phyloP scores from a whole-genome alignment of 2,888 invertebrate genomes.

The Phaonia tiefii region DNA sequence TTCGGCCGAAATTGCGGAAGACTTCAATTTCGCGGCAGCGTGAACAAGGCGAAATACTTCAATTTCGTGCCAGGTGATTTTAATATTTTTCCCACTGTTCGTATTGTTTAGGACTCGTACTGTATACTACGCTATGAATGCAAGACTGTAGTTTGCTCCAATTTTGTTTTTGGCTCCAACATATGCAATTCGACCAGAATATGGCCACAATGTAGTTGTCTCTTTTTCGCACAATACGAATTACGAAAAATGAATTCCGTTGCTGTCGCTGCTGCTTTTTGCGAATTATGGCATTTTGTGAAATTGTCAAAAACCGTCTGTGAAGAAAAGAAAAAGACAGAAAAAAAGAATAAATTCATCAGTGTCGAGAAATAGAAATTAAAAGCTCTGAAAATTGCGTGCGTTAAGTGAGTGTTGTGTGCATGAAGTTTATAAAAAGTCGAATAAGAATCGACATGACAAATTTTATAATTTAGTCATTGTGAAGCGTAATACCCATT shows the following conservation, averaged over 20 bases:
- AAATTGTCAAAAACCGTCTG: constrained; percentile 54
- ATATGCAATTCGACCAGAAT: too few relatives aligned
- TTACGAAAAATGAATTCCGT: not conserved
- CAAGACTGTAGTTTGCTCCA: too few relatives aligned
- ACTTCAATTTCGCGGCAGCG: too few relatives aligned
- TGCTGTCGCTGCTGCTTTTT: not conserved
- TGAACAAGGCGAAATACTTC: too few relatives aligned
- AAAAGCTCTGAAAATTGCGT: constrained; percentile 34
- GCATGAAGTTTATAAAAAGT: constrained; percentile 32
- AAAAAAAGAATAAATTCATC: too few relatives aligned
- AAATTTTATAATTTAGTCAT: constrained; percentile 41
- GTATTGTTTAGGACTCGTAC: too few relatives aligned
- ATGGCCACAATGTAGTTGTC: not conserved
- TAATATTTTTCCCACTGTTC: too few relatives aligned
- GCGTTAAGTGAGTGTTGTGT: constrained; percentile 40
- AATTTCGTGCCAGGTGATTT: too few relatives aligned
- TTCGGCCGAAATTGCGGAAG: too few relatives aligned
- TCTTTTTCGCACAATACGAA: not conserved
- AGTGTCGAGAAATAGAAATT: not conserved
- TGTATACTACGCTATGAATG: too few relatives aligned
- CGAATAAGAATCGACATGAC: constrained; percentile 3
- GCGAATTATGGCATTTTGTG: constrained; percentile 59
- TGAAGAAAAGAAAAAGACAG: not conserved
- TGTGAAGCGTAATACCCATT: constrained; percentile 14
- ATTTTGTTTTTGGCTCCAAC: too few relatives aligned